Evolutionary conservation across 1,140 invertebrate genomes (phyloP), one percentile per base, ranked within the genome.

Genomic region (Plectrocnemia conspersa): DNA sequence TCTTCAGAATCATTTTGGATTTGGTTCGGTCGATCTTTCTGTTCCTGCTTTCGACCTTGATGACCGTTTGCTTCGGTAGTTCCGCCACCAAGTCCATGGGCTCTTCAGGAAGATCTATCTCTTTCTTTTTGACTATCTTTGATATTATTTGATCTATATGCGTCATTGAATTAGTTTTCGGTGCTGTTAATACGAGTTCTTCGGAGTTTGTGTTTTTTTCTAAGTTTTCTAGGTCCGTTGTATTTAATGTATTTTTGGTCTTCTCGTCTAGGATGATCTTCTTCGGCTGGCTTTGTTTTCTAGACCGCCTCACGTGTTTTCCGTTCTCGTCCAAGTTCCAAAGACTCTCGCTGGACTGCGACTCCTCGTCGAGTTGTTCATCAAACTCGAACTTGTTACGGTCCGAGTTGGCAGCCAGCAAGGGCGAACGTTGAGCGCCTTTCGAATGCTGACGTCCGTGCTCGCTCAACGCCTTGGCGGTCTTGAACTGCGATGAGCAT

Each of bases 251-350:
- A 29, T 29, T 29, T 38, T 7, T 4, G 5, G 35, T 5, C 35
- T 56, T 58, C 40, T 65, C 61, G 62, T 63, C 48, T 65, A n/a
- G 47, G 7, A 75, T 63, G 6, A 77, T 64, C 61, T 73, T 77
- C 45, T 76, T 71, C 2, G 76, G 76, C 56, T 69, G 68, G 24
- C 65, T 70, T 56, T 77, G 75, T 50, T 77, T 77, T 10, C 75
- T 65, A 1, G 72, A 67, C 33, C 75, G 57, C 27, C 52, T 61
- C 32, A 22, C 16, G 15, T 54, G 63, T 52, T 72, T 76, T 32
- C 67, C 60, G 44, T 63, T 56, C 58, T 65, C 47, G 47, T 59
- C 45, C 15, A 52, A 42, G 16, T 57, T 52, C 70, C 66, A 36
- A 49, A 29, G 56, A 29, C 62, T 64, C 16, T 64, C 56, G 22